Evolutionary conservation across 2,797 vertebrate genomes (phyloP), one percentile per base, ranked within the genome.

Genomic region (Hippopotamyrus pictus): DNA sequence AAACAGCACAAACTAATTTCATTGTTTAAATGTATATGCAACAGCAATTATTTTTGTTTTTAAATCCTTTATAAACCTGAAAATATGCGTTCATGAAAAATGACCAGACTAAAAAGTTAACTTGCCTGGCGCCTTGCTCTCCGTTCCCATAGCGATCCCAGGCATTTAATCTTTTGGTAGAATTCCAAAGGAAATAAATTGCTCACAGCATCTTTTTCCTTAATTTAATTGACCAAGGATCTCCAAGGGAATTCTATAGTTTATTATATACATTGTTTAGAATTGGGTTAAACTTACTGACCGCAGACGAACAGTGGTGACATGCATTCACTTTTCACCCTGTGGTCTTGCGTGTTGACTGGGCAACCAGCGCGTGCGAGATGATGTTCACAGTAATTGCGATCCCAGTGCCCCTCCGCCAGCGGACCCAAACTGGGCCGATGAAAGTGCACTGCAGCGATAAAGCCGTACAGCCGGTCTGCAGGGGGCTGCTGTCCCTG

Each of bases 391-490:
- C 5, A 5, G 57, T 46, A 69, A 88, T 88, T 88, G 53, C 25
- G 57, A 25, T 65, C 57, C 41, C 9, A 8, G 41, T 12, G 86
- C 17, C 86, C 41, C 29, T 11, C 53, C 33, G 50, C 25, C 9
- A 86, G 37, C 41, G 48, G 14, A 48, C 48, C 37, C 53, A 48
- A 57, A 83, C 17, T 17, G 22, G 76, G 53, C 50, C 51, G 22
- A 37, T 22, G 54, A 22, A 79, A 53, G 48, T 48, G 88, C 22
- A 50, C 17, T 14, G 41, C 79, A 37, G 33, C 57, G 53, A 89
- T 89, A 89, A 57, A 86, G 82, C 79, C 82, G 46, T 89, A 86
- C 57, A 79, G 65, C 54, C 54, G 44, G 41, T 89, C 79, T 85
- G 37, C 54, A 65, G 82, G 90, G 88, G 82, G 59, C 46, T 69